phyloP scores from a whole-genome alignment of 2,113 vertebrate genomes.

The Guaruba guarouba region DNA sequence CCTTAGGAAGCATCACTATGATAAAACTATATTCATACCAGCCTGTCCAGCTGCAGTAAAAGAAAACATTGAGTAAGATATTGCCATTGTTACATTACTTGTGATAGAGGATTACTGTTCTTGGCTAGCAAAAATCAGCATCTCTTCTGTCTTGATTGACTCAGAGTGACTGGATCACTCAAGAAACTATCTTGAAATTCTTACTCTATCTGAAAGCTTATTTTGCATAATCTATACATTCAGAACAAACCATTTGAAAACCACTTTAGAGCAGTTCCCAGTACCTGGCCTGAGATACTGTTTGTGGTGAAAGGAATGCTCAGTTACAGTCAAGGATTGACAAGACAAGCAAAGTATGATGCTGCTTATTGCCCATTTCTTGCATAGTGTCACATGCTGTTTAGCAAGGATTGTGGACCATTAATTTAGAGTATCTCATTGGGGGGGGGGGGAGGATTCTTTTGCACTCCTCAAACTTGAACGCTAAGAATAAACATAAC shows the following conservation, averaged over 20 bases:
- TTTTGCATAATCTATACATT: not conserved
- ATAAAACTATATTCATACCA: not conserved
- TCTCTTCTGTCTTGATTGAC: not conserved
- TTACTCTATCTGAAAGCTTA: not conserved
- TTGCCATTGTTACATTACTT: not conserved
- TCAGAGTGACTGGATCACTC: not conserved
- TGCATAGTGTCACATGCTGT: fast-evolving
- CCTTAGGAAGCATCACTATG: not conserved
- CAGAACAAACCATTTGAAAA: not conserved
- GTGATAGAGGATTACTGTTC: not conserved
- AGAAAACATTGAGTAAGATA: not conserved
- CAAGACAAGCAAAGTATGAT: not conserved
- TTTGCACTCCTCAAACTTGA: not conserved
- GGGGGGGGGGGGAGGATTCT: not conserved
- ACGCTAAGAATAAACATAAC: not conserved
- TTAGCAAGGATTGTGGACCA: not conserved
- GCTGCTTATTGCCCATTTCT: not conserved
- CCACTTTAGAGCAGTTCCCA: not conserved
- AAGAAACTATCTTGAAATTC: not conserved
- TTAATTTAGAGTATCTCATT: not conserved
- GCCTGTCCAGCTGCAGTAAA: not conserved
- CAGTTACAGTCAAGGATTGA: not conserved
- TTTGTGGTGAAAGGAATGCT: not conserved
- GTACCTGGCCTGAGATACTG: not conserved
- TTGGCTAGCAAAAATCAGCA: not conserved